Evolutionary conservation across 2,888 invertebrate species (phyloP).

Genomic region (Muscina levida): DNA sequence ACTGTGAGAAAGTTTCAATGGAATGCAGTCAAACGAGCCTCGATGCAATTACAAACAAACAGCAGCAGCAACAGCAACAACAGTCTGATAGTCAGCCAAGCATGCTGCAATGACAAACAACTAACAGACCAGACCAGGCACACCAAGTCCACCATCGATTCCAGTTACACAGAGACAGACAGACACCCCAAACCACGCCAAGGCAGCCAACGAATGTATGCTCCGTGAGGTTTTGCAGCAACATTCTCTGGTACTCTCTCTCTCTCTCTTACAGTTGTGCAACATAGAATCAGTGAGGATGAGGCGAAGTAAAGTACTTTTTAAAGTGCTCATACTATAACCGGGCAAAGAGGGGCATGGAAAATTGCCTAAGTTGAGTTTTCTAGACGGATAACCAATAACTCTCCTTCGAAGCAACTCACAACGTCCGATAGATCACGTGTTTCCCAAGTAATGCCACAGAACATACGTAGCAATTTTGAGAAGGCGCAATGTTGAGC

Average conservation of each 20-base stretch:
- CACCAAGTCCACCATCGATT: slow-evolving; percentile 11
- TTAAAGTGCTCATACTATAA: too few species aligned
- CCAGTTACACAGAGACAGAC: slow-evolving; percentile 24
- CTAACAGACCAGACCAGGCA: slow-evolving; percentile 31
- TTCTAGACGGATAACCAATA: too few species aligned
- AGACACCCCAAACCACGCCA: slow-evolving; percentile 32
- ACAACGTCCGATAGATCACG: too few species aligned
- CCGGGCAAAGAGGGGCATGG: too few species aligned
- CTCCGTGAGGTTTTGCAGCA: not conserved
- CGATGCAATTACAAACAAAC: slow-evolving; percentile 62
- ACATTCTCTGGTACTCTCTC: slow-evolving; percentile 2
- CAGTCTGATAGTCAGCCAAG: slow-evolving; percentile 41
- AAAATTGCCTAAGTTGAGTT: too few species aligned
- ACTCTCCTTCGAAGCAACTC: too few species aligned
- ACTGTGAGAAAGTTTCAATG: slow-evolving; percentile 80
- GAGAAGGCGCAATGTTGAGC: too few species aligned
- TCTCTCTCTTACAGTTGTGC: not conserved
- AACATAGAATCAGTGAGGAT: too few species aligned
- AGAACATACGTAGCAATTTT: too few species aligned
- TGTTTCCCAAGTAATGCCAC: too few species aligned
- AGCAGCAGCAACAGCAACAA: slow-evolving; percentile 43
- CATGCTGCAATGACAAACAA: slow-evolving; percentile 60
- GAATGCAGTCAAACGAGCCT: slow-evolving; percentile 79
- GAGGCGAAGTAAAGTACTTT: too few species aligned
- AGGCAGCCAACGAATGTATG: too few species aligned